Evolutionary conservation across 1,140 invertebrate species (phyloP).

Genomic region (Heliothis virescens): DNA sequence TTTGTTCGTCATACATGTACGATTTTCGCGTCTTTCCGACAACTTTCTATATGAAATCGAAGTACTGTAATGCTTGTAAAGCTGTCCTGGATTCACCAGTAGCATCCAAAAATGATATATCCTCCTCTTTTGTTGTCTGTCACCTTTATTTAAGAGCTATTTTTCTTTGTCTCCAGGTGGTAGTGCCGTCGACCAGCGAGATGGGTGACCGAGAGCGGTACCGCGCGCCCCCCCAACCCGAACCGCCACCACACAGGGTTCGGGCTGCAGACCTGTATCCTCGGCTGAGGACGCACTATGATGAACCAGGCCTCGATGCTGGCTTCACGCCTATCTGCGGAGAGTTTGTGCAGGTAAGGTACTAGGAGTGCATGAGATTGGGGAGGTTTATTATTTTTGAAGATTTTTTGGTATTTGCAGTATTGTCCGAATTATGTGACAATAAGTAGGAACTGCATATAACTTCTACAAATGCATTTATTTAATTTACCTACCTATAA

Average conservation of each 20-base stretch:
- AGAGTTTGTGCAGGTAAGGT: slow-evolving; percentile 81
- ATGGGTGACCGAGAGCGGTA: slow-evolving; percentile 81
- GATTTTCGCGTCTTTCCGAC: too few species aligned
- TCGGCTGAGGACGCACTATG: slow-evolving; percentile 75
- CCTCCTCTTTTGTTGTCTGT: background rate
- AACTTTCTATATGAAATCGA: too few species aligned
- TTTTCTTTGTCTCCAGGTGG: slow-evolving; percentile 58
- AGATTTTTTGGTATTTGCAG: too few species aligned
- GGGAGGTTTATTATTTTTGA: too few species aligned
- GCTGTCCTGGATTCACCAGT: background rate
- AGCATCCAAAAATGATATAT: background rate
- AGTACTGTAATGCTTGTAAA: too few species aligned
- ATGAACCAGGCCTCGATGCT: slow-evolving; percentile 79
- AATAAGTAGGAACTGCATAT: too few species aligned
- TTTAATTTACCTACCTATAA: background rate
- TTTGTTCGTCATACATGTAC: too few species aligned
- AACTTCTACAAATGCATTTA: too few species aligned
- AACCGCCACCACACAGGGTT: slow-evolving; percentile 78
- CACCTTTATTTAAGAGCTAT: background rate
- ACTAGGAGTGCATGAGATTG: slow-evolving; percentile 10
- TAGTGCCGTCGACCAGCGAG: slow-evolving; percentile 64
- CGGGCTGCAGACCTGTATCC: slow-evolving; percentile 82
- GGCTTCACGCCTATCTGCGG: slow-evolving; percentile 82
- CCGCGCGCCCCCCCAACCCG: slow-evolving; percentile 77
- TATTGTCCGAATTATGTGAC: too few species aligned